phyloP scores from a whole-genome alignment of 2,888 invertebrate genomes.

The Apotomis betuletana region DNA sequence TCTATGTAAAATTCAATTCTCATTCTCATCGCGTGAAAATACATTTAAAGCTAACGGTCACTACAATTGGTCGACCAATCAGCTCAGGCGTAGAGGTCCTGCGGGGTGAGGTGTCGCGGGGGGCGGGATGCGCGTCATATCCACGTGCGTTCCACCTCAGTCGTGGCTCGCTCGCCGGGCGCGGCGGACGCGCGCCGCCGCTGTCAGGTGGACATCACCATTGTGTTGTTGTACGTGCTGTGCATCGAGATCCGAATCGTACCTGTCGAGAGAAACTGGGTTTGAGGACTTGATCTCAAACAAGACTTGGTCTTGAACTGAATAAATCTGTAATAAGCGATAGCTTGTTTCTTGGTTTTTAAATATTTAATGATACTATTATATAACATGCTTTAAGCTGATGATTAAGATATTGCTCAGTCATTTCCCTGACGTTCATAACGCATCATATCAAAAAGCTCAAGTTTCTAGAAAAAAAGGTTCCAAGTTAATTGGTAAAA shows the following conservation, averaged over 20 bases:
- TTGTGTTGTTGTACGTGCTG: constrained; percentile 78
- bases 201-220: constrained; percentile 74
- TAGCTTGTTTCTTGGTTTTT: not conserved
- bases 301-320: not conserved
- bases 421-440: too few species aligned
- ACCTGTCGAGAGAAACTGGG: constrained; percentile 58
- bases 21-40: not conserved
- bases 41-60: constrained; percentile 31
- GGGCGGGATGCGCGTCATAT: constrained; percentile 63
- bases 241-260: constrained; percentile 79
- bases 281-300: constrained; percentile 34
- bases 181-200: constrained; percentile 63
- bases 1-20: too few species aligned
- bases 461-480: too few species aligned
- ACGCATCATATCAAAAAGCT: too few species aligned
- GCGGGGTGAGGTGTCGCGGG: constrained; percentile 64
- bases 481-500: too few species aligned
- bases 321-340: not conserved
- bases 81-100: constrained; percentile 69
- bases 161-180: constrained; percentile 57
- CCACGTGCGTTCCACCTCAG: constrained; percentile 66
- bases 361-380: too few species aligned
- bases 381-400: too few species aligned
- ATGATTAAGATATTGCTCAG: too few species aligned
- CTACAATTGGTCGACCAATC: constrained; percentile 35